Base-by-base conservation (phyloP, 53 echinoderm and acorn worm species). In the Holothuria leucospilota region DNA sequence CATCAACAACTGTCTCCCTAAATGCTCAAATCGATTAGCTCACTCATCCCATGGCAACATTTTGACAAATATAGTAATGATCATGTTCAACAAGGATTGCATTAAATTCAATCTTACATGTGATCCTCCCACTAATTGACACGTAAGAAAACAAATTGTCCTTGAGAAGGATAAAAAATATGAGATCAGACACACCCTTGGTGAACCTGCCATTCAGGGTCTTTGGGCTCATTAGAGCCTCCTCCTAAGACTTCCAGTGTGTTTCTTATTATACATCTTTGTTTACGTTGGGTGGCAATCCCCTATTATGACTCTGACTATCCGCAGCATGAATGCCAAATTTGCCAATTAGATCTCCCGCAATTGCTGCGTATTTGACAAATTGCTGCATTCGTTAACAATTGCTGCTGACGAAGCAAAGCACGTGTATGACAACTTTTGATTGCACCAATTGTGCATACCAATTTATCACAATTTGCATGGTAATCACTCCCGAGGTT, bases 331-430 rank as follows among this genome's bases (percentile, higher is more conserved):
- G 75, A 25, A 52, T 25, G 18, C 75, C 75, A 75, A 75, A 75
- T 51, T 75, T 15, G 10, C 24, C 75, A 75, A 75, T 75, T 75
- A 75, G 51, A 18, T 21, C 75, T 52, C 75, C 75, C 75, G 75
- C 75, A 75, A 25, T 75, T 75, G 75, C 26, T 9, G 9, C 27
- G 13, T 51, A 51, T 75, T 51, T 75, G 75, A 75, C 75, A 75
- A 75, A 75, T 75, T 75, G 75, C 51, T 75, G 52, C 51, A 41
- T 75, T 75, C 75, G 75, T 75, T 75, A 49, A 75, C 75, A 75
- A 75, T 75, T 75, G 75, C 51, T 51, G 24, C 52, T 75, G 75
- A 75, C 26, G 51, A 75, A 75, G n/a, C 38, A 51, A 24, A 52
- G 25, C 75, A 75, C 53, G 53, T 75, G 75, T 27, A 75, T 42